Base-by-base conservation (phyloP, 2,797 vertebrate genomes). In the Sebastes jordani region DNA sequence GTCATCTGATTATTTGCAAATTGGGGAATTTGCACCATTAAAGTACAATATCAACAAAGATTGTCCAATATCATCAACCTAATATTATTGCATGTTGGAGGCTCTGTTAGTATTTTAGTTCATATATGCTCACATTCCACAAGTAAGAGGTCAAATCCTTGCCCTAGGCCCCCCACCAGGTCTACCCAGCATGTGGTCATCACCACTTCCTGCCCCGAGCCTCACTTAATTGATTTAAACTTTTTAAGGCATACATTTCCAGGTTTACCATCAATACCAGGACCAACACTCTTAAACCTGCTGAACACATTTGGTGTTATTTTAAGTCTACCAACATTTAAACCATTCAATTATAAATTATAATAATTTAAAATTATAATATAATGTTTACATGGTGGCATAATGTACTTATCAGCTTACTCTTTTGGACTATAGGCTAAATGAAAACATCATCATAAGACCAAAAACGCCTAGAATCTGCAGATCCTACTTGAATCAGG, bases 11-110 rank as follows among this genome's bases (percentile, higher is more conserved):
- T 25, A 25, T 25, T 25, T 25, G 25, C 25, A 25, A 25, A 25
- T 25, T 25, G 25, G 25, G 25, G 25, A 25, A 25, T 25, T 25
- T 25, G 25, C 25, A 25, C 25, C 25, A 25, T 54, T 54, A 54
- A 54, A 54, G 49, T 54, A 22, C 49, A 54, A 54, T 54, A 55
- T 55, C 52, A 22, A 46, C 42, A 0, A 46, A 46, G 14, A 46
- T 18, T 6, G 42, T 46, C 42, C 6, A 46, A 7, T 46, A 46
- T 46, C 18, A 46, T 18, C 42, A 46, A 18, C 42, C 42, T 46
- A 46, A 46, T 46, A 22, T 32, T 11, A 0, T 30, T 0, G 20
- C 6, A 0, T 46, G 14, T 65, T 65, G 10, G 16, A 7, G 42
- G 18, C 25, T 67, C 64, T n/a, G 11, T 14, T 36, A 34, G 1